phyloP scores from a whole-genome alignment of 2,888 invertebrate genomes.

The Troglohyphantes excavatus region DNA sequence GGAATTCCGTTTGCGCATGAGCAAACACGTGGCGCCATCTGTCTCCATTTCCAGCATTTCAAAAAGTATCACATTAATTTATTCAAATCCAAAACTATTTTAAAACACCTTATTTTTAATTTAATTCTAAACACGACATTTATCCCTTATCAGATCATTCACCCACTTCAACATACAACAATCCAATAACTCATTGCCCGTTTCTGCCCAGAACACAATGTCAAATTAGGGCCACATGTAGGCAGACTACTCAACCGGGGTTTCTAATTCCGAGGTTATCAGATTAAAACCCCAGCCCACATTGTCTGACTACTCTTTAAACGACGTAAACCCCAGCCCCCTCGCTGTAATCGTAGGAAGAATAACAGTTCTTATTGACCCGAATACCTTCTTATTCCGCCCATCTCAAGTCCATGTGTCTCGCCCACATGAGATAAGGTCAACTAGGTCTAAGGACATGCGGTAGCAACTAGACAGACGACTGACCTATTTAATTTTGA shows the following conservation, averaged over 20 bases:
- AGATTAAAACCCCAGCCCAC: slow-evolving; percentile 22
- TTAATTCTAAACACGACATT: no score
- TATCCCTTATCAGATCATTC: neutral
- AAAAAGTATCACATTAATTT: no score
- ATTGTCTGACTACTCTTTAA: slow-evolving; percentile 14
- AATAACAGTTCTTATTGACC: slow-evolving; percentile 44
- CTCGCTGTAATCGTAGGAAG: slow-evolving; percentile 5
- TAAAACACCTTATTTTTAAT: no score
- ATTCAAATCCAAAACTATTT: no score
- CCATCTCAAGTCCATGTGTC: slow-evolving; percentile 1
- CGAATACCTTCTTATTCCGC: slow-evolving; percentile 50
- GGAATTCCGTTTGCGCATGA: no score
- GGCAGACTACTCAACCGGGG: no score
- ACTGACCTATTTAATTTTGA: slow-evolving; percentile 40
- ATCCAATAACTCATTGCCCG: no score
- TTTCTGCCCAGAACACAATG: neutral
- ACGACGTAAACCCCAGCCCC: neutral
- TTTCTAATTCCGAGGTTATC: slow-evolving; percentile 22
- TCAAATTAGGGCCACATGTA: neutral
- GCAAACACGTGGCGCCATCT: no score
- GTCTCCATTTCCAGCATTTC: no score
- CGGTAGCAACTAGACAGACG: slow-evolving; percentile 2
- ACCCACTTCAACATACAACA: neutral
- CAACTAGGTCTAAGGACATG: slow-evolving; percentile 26
- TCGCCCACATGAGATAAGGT: slow-evolving; percentile 44